Evolutionary conservation across 2,113 vertebrate genomes (phyloP), one percentile per base, ranked within the genome.

Genomic region (Cairina moschata): DNA sequence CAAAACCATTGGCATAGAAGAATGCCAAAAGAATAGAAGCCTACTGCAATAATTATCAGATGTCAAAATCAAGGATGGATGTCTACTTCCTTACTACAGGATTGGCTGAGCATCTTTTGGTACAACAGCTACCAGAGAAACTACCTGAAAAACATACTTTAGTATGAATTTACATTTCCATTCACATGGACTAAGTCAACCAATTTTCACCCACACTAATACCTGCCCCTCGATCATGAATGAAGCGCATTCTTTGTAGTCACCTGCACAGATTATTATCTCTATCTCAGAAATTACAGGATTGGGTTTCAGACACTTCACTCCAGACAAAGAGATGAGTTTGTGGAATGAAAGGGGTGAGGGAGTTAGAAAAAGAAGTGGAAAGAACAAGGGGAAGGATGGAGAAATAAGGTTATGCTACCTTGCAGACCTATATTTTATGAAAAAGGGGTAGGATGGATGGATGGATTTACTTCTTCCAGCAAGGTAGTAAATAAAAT

Each of bases 361-460:
- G 20, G 18, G 2, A 21, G 20, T 48, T 48, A 48, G 46, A 48
- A 48, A 48, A 48, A 48, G 20, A 48, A 48, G 20, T 48, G 18
- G 46, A 48, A 11, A 22, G 20, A 11, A 48, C 5, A 1, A 6
- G 1, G 0, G 6, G 1, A 3, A 6, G 9, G 3, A 8, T 14
- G 6, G 46, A 65, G 15, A 55, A 72, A 68, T 25, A 68, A 60
- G 5, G 2, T 5, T 77, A 10, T 55, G 6, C 2, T 40, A 46
- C 2, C 6, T 42, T n/a, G 3, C 5, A 66, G 69, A 55, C 0
- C 14, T 26, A 36, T 1, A 40, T 75, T 76, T 86, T 50, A 20
- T 26, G 15, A 22, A 65, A 86, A 72, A 8, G 11, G 29, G 0
- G 3, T 22, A 32, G 4, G 1, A 22, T 26, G 32, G 23, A 48